Evolutionary conservation across 2,888 invertebrate species (phyloP).

Genomic region (Seladonia tumulorum): DNA sequence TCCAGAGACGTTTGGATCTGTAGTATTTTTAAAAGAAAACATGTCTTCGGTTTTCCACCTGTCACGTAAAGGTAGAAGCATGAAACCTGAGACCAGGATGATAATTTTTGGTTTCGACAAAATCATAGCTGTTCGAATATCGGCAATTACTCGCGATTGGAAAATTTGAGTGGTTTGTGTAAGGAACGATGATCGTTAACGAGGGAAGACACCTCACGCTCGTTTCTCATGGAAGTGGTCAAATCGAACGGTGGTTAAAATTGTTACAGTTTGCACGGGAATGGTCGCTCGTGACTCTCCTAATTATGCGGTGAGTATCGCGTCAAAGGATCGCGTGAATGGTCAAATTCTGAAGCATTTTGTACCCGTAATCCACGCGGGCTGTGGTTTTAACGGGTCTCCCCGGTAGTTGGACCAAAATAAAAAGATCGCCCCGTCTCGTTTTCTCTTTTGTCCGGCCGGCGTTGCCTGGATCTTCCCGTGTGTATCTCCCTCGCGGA

Average conservation of each 20-base stretch:
- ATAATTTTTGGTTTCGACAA: too few relatives aligned
- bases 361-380: slow-evolving; percentile 15
- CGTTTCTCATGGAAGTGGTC: not conserved
- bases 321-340: not conserved
- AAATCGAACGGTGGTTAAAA: not conserved
- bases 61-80: too few relatives aligned
- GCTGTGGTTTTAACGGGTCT: slow-evolving; percentile 53
- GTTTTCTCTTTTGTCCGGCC: slow-evolving; percentile 21
- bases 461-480: slow-evolving; percentile 15
- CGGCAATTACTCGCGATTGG: too few relatives aligned
- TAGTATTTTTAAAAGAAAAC: too few relatives aligned
- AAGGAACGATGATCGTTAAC: not conserved
- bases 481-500: slow-evolving; percentile 33
- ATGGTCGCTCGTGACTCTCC: not conserved
- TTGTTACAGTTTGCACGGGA: not conserved
- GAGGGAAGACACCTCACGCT: not conserved
- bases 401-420: slow-evolving; percentile 38
- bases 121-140: too few relatives aligned
- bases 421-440: slow-evolving; percentile 51
- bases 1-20: too few relatives aligned
- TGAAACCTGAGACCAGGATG: too few relatives aligned
- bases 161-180: too few relatives aligned
- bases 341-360: not conserved
- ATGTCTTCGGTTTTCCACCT: too few relatives aligned
- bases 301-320: not conserved